Conservation (phyloP, 2,797 vertebrate species). For the Chelon auratus region DNA sequence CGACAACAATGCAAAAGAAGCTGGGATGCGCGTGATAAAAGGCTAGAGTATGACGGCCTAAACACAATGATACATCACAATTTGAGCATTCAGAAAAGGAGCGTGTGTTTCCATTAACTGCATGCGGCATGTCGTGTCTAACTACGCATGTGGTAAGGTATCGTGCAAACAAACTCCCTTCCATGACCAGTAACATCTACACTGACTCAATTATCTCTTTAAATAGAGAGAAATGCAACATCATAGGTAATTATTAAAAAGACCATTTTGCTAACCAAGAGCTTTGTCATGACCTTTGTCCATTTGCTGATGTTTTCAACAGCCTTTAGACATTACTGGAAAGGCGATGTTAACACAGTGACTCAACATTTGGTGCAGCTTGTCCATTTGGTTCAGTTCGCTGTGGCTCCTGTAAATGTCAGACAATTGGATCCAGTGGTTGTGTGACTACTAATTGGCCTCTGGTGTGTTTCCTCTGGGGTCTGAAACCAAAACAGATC, state of each 20-base stretch:
- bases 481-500: too few relatives aligned
- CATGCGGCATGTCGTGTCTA: conserved; percentile 1
- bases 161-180: conserved; percentile 10
- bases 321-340: too few relatives aligned
- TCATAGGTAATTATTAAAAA: too few relatives aligned
- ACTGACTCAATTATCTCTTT: neutral
- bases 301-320: too few relatives aligned
- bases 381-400: neutral
- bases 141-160: conserved; percentile 10
- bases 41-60: conserved; percentile 8
- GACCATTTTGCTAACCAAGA: too few relatives aligned
- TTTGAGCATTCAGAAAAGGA: conserved; percentile 5
- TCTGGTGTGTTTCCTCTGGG: too few relatives aligned
- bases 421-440: neutral
- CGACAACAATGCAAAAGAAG: neutral
- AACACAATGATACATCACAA: conserved; percentile 22
- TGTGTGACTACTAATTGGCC: too few relatives aligned
- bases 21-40: neutral
- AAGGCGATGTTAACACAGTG: neutral
- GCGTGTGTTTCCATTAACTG: neutral
- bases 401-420: neutral
- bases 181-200: too few relatives aligned
- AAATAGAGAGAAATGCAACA: neutral
- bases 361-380: neutral
- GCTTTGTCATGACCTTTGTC: too few relatives aligned